Evolutionary conservation across 2,113 vertebrate genomes (phyloP).

Genomic region (Megaceryle torquata): DNA sequence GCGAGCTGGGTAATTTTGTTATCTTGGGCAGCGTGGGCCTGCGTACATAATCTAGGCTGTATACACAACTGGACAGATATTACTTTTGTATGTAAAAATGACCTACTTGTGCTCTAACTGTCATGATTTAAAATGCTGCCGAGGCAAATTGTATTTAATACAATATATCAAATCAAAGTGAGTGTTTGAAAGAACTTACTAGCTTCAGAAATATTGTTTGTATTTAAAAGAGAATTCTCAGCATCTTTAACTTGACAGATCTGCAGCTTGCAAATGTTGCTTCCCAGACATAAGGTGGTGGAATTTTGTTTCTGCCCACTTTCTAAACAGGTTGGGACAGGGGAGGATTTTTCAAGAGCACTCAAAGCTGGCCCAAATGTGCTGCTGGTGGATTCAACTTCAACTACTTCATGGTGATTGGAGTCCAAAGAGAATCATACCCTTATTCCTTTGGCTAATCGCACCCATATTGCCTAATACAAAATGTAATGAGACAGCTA

Average conservation of each 20-base stretch:
- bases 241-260: not conserved
- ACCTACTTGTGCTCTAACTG: not conserved
- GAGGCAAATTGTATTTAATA: not conserved
- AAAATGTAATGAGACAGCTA: not conserved
- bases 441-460: not conserved
- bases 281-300: not conserved
- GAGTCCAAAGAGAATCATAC: not conserved
- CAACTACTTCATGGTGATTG: not conserved
- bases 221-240: not conserved
- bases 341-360: not conserved
- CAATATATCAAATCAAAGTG: not conserved
- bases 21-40: not conserved
- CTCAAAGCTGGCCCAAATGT: not conserved
- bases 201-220: not conserved
- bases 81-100: not conserved
- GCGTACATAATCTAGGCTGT: constrained; percentile 6
- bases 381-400: not conserved
- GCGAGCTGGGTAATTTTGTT: not conserved
- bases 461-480: not conserved
- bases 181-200: not conserved
- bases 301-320: not conserved
- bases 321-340: not conserved
- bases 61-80: not conserved
- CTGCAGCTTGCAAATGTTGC: not conserved
- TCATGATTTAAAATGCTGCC: not conserved